Evolutionary conservation across 2,888 invertebrate genomes (phyloP).

Genomic region (Hyposoter didymator): DNA sequence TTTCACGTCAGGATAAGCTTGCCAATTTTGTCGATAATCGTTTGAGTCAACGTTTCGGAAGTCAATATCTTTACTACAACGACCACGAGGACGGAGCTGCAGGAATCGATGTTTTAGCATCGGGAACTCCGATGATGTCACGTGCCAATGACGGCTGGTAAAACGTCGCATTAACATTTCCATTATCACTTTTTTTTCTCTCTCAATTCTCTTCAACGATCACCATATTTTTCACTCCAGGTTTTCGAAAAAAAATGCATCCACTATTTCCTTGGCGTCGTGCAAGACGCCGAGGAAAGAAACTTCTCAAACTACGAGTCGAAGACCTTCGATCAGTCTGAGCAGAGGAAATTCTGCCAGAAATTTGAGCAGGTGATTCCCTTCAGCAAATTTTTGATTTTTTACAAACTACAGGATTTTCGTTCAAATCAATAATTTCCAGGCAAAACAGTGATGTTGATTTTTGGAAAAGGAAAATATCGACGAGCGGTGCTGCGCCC

Average conservation of each 20-base stretch:
- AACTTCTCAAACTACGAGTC: slow-evolving; percentile 59
- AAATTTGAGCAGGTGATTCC: slow-evolving; percentile 62
- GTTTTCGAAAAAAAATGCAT: slow-evolving; percentile 83
- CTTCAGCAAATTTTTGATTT: not conserved
- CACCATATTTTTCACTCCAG: slow-evolving; percentile 58
- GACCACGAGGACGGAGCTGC: slow-evolving; percentile 87
- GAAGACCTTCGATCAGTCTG: slow-evolving; percentile 70
- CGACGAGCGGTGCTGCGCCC: slow-evolving; percentile 54
- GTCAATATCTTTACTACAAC: slow-evolving; percentile 88
- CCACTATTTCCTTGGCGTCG: slow-evolving; percentile 83
- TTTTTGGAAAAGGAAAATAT: slow-evolving; percentile 64
- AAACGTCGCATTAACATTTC: slow-evolving; percentile 13
- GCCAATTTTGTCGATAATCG: slow-evolving; percentile 66
- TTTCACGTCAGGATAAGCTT: slow-evolving; percentile 64
- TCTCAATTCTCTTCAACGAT: not conserved
- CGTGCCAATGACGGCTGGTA: slow-evolving; percentile 88
- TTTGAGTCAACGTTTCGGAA: slow-evolving; percentile 79
- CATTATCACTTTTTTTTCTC: not conserved
- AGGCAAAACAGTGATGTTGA: slow-evolving; percentile 72
- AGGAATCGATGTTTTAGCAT: slow-evolving; percentile 88
- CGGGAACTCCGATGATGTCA: slow-evolving; percentile 89
- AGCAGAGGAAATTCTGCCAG: slow-evolving; percentile 66
- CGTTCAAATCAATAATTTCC: not conserved
- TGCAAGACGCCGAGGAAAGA: slow-evolving; percentile 80
- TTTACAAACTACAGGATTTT: not conserved